phyloP scores from a whole-genome alignment of 2,113 vertebrate species.

The Crotalus horridus region DNA sequence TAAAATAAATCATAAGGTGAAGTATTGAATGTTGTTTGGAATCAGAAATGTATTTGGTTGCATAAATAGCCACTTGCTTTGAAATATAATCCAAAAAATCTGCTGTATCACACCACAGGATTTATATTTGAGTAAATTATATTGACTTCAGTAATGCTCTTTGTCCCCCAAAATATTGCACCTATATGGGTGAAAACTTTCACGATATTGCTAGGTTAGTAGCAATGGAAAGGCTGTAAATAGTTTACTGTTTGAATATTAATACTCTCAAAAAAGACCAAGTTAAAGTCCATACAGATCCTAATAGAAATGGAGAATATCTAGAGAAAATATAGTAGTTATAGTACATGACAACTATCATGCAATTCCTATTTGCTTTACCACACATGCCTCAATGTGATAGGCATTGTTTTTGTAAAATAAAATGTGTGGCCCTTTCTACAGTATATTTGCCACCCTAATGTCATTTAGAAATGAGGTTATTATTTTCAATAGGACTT shows the following conservation, averaged over 20 bases:
- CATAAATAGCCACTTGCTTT: neutral
- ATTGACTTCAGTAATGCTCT: neutral
- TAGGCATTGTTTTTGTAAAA: neutral
- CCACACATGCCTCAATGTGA: neutral
- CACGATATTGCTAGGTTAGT: neutral
- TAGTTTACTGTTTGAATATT: neutral
- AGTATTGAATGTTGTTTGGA: neutral
- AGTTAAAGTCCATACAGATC: neutral
- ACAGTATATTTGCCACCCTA: neutral
- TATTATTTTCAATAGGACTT: neutral
- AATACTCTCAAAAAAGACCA: neutral
- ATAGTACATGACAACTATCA: neutral
- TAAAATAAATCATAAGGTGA: neutral
- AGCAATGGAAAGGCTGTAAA: neutral
- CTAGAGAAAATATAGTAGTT: neutral
- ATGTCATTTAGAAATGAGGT: neutral
- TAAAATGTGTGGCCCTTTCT: neutral
- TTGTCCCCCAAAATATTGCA: neutral
- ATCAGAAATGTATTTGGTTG: neutral
- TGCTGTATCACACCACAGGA: neutral
- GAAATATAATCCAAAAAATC: neutral
- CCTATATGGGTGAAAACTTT: neutral
- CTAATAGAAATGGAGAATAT: neutral
- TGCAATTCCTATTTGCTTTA: neutral
- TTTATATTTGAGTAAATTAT: neutral